Evolutionary conservation across 2,797 vertebrate species (phyloP).

Genomic region (Sebastes hopkinsi): DNA sequence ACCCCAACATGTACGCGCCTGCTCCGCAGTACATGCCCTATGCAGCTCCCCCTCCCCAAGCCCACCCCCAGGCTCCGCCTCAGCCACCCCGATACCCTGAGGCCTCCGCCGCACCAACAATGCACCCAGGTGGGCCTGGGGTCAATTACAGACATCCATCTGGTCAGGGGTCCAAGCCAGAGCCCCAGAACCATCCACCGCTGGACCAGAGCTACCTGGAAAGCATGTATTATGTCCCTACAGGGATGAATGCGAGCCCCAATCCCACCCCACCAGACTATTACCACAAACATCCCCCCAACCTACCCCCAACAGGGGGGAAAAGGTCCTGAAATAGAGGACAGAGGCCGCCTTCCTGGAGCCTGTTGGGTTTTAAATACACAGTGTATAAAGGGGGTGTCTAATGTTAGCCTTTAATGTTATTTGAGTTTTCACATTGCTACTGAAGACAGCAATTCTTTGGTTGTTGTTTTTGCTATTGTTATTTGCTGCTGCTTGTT

Average conservation of each 20-base stretch:
- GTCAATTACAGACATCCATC: slow-evolving; percentile 72
- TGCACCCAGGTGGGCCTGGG: slow-evolving; percentile 73
- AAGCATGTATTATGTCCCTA: slow-evolving; percentile 91
- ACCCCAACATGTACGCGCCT: slow-evolving; percentile 82
- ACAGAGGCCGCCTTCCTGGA: slow-evolving; percentile 72
- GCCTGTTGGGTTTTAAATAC: slow-evolving; percentile 79
- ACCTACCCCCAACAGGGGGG: slow-evolving; percentile 77
- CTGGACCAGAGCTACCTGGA: slow-evolving; percentile 89
- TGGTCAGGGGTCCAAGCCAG: slow-evolving; percentile 80
- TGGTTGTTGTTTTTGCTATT: slow-evolving; percentile 68
- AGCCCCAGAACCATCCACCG: slow-evolving; percentile 78
- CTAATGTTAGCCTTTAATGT: slow-evolving; percentile 77
- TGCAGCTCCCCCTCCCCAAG: slow-evolving; percentile 78
- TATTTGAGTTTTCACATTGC: slow-evolving; percentile 75
- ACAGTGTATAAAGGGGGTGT: slow-evolving; percentile 69
- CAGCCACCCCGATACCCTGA: slow-evolving; percentile 81
- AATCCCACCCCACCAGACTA: slow-evolving; percentile 82
- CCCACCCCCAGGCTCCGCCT: slow-evolving; percentile 77
- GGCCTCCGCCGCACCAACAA: slow-evolving; percentile 64
- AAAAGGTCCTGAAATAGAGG: slow-evolving; percentile 84
- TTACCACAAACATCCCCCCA: slow-evolving; percentile 83
- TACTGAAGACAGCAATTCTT: slow-evolving; percentile 61
- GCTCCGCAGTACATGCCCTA: slow-evolving; percentile 85
- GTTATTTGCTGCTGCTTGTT: slow-evolving; percentile 66
- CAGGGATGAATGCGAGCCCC: slow-evolving; percentile 88